Base-by-base conservation (phyloP, 1,140 invertebrate genomes). In the Forficula auricularia region DNA sequence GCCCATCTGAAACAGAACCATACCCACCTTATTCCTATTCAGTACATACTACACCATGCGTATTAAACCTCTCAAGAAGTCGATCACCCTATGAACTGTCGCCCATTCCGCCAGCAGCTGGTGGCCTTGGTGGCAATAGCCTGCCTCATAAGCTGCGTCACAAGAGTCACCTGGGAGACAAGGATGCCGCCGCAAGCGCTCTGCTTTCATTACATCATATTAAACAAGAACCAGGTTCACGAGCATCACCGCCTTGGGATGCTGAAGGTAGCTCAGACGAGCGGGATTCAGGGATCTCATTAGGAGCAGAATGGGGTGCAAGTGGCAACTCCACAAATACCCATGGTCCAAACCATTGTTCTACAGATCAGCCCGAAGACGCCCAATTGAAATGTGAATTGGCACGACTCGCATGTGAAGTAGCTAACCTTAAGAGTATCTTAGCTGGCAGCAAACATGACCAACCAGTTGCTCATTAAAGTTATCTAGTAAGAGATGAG, bases 121-220 rank as follows among this genome's bases (percentile, higher is more conserved):
- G 10, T 15, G 15, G 1, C 31, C 3, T 1, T 32, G 14, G 2
- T 34, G 71, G 76, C 55, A 77, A 76, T 51, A 75, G 74, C 48
- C 58, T 92, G 47, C 88, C 88, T 0, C 75, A 88, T 50, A 92
- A 92, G 59, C 65, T 92, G 40, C 73, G 88, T 49, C 87, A 94
- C 68, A 94, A 92, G 59, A 80, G 79, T n/a, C 79, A 86, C 51
- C 67, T 89, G 35, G 82, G 83, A 0, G 83, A 89, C 57, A 85
- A 86, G 52, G 84, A 87, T 54, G 79, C 82, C 1, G 79, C 82
- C 1, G 81, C 82, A 1, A 81, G 57, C 35, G 52, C 59, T 71
- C 2, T 68, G 81, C 2, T 83, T 82, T 54, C 79, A 79, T 50
- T 86, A 81, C 57, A 85, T 82, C 49, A 50, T 18, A 48, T 57